phyloP scores from a whole-genome alignment of 2,888 invertebrate species.

The Drosophila aldrichi region DNA sequence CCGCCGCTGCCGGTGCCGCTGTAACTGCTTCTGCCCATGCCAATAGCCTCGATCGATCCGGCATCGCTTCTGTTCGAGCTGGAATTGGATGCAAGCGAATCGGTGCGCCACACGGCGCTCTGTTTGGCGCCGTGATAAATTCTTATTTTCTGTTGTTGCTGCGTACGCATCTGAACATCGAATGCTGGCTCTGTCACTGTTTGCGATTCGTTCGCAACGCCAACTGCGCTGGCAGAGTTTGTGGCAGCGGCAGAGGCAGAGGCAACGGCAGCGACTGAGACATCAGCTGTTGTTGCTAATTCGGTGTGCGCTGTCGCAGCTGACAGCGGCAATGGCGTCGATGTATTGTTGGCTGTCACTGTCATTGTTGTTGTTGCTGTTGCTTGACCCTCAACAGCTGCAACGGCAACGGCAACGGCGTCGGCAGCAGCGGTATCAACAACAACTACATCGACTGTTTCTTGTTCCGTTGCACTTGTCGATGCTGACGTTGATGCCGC shows the following conservation, averaged over 20 bases:
- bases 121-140: conserved; percentile 78
- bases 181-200: conserved; percentile 64
- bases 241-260: not conserved
- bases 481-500: conserved; percentile 3
- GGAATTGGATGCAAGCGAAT: conserved; percentile 71
- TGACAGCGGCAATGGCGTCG: conserved; percentile 48
- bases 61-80: conserved; percentile 47
- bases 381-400: conserved; percentile 54
- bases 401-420: conserved; percentile 18
- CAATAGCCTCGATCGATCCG: conserved; percentile 24
- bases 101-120: conserved; percentile 72
- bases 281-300: conserved; percentile 61
- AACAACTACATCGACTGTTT: conserved; percentile 31
- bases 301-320: conserved; percentile 52
- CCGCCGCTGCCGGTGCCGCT: conserved; percentile 35
- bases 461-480: conserved; percentile 42
- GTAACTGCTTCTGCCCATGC: conserved; percentile 9
- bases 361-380: conserved; percentile 40
- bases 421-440: conserved; percentile 19
- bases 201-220: conserved; percentile 8
- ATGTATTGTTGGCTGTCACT: conserved; percentile 53
- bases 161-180: conserved; percentile 73
- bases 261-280: conserved; percentile 11
- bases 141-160: conserved; percentile 72
- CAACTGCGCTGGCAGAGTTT: not conserved